Percentiles rank a stretch among this genome's conserved stretches.
These are phyloP conservation scores for Pseudorectes ferrugineus DNA, from an alignment of 2,113 vertebrate species.

Conservation along the genomic window DNA sequence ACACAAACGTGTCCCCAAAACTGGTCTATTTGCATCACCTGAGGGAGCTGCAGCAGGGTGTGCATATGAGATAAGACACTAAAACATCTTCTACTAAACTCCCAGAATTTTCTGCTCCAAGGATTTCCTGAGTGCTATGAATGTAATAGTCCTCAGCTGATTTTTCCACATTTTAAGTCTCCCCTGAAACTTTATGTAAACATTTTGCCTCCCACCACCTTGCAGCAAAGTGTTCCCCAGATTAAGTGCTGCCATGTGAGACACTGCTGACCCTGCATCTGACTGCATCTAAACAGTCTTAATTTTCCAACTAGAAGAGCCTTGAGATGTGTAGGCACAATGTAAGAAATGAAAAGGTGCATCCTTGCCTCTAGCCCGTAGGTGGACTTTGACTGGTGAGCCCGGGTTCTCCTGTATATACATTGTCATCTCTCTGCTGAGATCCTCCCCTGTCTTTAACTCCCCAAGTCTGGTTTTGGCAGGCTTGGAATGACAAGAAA, in stretches of 20 bases:
- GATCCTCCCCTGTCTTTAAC: neutral
- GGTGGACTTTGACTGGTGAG: neutral
- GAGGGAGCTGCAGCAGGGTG: neutral
- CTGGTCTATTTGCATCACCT: fast-evolving
- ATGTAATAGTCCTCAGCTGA: neutral
- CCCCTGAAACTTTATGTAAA: neutral
- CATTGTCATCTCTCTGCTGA: too few relatives aligned
- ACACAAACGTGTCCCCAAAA: neutral
- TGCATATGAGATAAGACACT: neutral
- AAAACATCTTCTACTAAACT: neutral
- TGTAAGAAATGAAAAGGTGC: neutral
- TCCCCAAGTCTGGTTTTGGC: neutral
- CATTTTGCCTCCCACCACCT: neutral
- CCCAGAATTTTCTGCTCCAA: neutral
- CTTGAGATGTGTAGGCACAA: neutral
- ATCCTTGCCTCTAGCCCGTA: fast-evolving
- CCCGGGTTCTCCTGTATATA: too few relatives aligned
- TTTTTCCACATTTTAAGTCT: neutral
- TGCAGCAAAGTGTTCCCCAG: neutral
- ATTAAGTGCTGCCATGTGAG: fast-evolving
- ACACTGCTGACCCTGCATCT: neutral
- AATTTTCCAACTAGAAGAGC: neutral
- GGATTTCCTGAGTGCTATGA: neutral
- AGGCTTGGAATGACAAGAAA: neutral
- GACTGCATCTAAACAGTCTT: neutral